Evolutionary conservation across 2,113 vertebrate genomes (phyloP), one percentile per base, ranked within the genome.

Genomic region (Mobula hypostoma): DNA sequence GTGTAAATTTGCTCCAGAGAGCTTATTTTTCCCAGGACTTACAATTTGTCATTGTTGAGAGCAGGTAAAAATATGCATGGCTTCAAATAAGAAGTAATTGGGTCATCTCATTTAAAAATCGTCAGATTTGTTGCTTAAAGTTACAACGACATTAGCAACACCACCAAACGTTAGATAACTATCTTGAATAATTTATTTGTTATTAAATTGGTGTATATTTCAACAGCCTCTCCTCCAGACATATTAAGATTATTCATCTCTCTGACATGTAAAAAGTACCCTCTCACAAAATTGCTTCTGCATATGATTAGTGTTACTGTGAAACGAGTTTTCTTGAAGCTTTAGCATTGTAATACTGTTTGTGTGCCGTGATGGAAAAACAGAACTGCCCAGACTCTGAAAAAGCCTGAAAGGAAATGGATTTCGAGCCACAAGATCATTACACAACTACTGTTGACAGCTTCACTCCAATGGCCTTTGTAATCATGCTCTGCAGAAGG

Each of bases 171-270:
- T 68, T 61, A 32, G 85, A 90, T n/a, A 90, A 17, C 9, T 32
- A 66, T 68, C 61, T n/a, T 90, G 85, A 90, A 90, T 90, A 32
- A 66, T 90, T 17, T 66, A 90, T 66, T 90, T 68, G 85, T 61
- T 66, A 32, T 90, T 90, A 68, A 7, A 90, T 90, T 90, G 58
- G 61, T 19, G 15, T 9, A 90, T 17, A 68, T 90, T 68, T 90
- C 85, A 90, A 90, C 14, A 29, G 61, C 6, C n/a, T n/a, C 85
- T 66, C 61, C 19, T 15, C 6, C 61, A 90, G 61, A 90, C 61
- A 32, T 90, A 36, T 90, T 66, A 66, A 61, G 85, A 8, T 90
- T 90, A 36, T 90, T 90, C n/a, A 68, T 90, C 61, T 66, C n/a
- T 7, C 15, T 90, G 61, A 90, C 61, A 90, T 66, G 85, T 7